phyloP scores from a whole-genome alignment of 2,888 invertebrate genomes.

The Andrena praecox region DNA sequence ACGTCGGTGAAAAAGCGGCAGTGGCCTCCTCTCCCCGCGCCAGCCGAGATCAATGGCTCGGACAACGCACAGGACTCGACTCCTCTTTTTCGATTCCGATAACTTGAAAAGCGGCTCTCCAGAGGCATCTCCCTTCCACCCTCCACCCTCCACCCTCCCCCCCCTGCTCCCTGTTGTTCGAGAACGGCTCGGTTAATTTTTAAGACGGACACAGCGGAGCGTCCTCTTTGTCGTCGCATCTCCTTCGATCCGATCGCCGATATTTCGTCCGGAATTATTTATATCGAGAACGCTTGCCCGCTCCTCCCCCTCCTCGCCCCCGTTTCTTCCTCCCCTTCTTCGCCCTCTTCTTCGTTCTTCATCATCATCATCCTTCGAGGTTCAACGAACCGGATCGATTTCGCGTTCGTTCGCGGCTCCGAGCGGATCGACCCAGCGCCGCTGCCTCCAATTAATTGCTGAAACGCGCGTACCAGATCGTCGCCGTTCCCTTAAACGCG shows the following conservation, averaged over 20 bases:
- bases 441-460: constrained; percentile 36
- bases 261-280: constrained; percentile 45
- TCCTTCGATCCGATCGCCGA: constrained; percentile 38
- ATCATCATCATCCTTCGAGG: constrained; percentile 25
- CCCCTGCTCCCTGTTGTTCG: background rate
- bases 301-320: background rate
- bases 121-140: constrained; percentile 13
- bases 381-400: constrained; percentile 49
- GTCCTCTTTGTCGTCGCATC: constrained; percentile 41
- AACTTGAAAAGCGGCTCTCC: constrained; percentile 56
- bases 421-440: background rate
- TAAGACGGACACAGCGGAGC: constrained; percentile 18
- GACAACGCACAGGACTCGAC: constrained; percentile 46
- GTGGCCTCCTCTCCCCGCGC: constrained; percentile 25
- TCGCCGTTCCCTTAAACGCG: constrained; percentile 32
- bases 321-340: background rate
- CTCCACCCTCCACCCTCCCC: too few relatives aligned
- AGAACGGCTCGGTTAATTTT: constrained; percentile 41
- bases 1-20: constrained; percentile 59
- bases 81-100: constrained; percentile 56
- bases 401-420: constrained; percentile 26
- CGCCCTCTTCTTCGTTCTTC: background rate
- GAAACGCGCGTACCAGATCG: constrained; percentile 15
- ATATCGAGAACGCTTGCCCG: constrained; percentile 11
- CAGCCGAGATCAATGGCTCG: constrained; percentile 59